Base-by-base conservation (phyloP, 2,113 vertebrate species). In the Cyprinodon variegatus region DNA sequence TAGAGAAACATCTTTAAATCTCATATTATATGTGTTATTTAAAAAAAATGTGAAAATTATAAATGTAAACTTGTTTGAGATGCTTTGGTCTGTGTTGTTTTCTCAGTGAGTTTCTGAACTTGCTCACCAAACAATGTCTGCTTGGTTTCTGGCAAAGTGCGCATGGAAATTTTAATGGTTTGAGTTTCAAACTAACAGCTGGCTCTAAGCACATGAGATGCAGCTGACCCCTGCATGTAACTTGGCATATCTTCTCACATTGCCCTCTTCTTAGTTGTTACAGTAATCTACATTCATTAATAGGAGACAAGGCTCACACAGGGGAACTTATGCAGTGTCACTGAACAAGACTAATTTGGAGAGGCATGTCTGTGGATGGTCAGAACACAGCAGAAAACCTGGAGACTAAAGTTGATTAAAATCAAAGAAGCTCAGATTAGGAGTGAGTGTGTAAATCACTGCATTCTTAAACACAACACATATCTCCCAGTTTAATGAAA, bases 361-460 rank as follows among this genome's bases (percentile, higher is more conserved):
- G 79, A 83, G 68, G 78, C 45, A 59, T 74, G 79, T 76, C 75
- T 65, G 77, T 68, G 77, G 69, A 84, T 45, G 73, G 67, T 79
- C 76, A 75, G 69, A 68, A 17, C 65, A 71, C 70, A 87, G 89
- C 86, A 81, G 84, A 87, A 92, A 92, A 93, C 92, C 83, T 61
- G 45, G 84, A 93, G 68, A 73, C 79, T n/a, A 1, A 70, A 39
- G 46, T 79, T 72, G 80, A 88, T 83, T 80, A 77, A 80, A 72
- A 81, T 72, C 50, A 76, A 78, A 76, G 81, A 43, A 76, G 74
- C 68, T 40, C 60, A 75, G 77, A 82, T 57, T 76, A 65, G n/a
- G 50, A 65, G 59, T 38, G 48, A 65, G 41, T 46, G 4, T n/a
- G 50, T n/a, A 20, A 39, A 71, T n/a, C 63, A 39, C 57, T 4